A percentile compares a stretch with the other conserved stretches of the same genome.
These are phyloP conservation scores for Euzophera pinguis DNA, from an alignment of 2,888 invertebrate species.

Conservation along the genomic window DNA sequence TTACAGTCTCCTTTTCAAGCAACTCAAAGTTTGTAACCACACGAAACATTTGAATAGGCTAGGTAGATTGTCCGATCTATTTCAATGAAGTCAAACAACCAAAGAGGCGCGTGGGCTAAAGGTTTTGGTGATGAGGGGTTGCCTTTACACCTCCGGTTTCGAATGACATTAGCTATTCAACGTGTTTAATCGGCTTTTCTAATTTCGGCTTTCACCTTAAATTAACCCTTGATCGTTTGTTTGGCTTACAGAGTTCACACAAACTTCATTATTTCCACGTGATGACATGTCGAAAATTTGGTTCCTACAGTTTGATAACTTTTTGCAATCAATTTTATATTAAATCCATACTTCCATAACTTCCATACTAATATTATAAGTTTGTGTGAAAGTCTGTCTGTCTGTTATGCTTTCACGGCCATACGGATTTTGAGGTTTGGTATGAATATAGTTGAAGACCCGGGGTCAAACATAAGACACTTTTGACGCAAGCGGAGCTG, in stretches of 20 bases:
- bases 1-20: constrained; percentile 12
- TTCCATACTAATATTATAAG: too few species aligned
- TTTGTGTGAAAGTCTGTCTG: too few species aligned
- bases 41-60: constrained; percentile 21
- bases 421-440: too few species aligned
- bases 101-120: constrained; percentile 13
- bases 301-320: too few species aligned
- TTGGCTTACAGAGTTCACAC: background rate
- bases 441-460: too few species aligned
- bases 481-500: too few species aligned
- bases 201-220: constrained; percentile 13
- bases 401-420: too few species aligned
- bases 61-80: constrained; percentile 24
- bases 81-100: constrained; percentile 25
- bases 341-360: too few species aligned
- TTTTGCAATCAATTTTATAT: too few species aligned
- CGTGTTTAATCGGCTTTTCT: constrained; percentile 26
- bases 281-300: too few species aligned
- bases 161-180: constrained; percentile 27
- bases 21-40: constrained; percentile 26
- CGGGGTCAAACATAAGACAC: too few species aligned
- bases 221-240: constrained; percentile 7
- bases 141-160: constrained; percentile 25
- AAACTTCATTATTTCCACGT: background rate
- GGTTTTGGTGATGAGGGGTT: constrained; percentile 18